phyloP scores from a whole-genome alignment of 2,113 vertebrate species.

The Lophochroa leadbeateri region DNA sequence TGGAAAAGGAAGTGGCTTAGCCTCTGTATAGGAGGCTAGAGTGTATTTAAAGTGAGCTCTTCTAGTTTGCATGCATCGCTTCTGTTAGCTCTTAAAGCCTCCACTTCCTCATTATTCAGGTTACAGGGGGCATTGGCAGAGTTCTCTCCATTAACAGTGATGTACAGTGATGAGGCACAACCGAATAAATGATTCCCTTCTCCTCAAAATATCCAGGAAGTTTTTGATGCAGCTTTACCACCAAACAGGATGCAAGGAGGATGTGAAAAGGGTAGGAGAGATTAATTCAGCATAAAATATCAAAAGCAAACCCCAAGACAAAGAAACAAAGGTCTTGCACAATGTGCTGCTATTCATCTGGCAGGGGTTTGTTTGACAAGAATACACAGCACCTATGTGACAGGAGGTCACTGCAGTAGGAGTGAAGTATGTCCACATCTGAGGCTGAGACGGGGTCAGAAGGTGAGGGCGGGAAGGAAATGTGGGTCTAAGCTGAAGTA shows the following conservation, averaged over 20 bases:
- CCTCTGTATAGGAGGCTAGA: neutral
- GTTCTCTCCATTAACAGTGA: conserved; percentile 17
- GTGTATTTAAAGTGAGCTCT: neutral
- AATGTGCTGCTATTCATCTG: neutral
- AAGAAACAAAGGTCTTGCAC: conserved; percentile 19
- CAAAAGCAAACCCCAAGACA: conserved; percentile 20
- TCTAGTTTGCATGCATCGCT: neutral
- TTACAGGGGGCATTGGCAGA: conserved; percentile 34
- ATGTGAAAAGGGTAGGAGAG: neutral
- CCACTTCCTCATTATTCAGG: conserved; percentile 52
- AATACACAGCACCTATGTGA: neutral
- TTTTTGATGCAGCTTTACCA: conserved; percentile 40
- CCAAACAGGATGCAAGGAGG: conserved; percentile 6
- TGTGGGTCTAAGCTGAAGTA: neutral
- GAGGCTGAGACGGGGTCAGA: neutral
- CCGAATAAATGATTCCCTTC: conserved; percentile 28
- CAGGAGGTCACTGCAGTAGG: neutral
- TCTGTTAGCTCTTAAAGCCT: conserved; percentile 30
- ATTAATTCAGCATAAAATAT: neutral
- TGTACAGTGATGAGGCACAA: conserved; percentile 33
- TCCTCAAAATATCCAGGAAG: conserved; percentile 41
- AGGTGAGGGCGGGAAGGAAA: conserved; percentile 17
- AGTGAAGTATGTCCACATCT: neutral
- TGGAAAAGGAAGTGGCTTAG: conserved; percentile 33
- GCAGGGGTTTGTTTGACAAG: neutral